Percentiles rank a stretch among this genome's conserved stretches.
Conservation (phyloP, 2,797 vertebrate genomes). For the Crax fasciolata region DNA sequence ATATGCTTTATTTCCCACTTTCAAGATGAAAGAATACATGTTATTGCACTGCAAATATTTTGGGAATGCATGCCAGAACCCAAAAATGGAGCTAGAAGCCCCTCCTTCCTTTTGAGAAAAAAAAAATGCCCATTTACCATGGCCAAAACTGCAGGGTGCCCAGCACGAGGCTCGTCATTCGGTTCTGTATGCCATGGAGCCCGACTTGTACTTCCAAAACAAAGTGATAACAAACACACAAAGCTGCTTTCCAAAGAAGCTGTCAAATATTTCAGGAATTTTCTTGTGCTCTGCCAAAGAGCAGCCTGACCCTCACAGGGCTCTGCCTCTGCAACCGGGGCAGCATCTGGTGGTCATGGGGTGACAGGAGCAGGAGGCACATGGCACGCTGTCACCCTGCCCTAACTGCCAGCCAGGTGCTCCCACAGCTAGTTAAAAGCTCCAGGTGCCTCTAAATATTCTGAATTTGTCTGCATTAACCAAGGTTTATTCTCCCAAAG, state of each 20-base stretch:
- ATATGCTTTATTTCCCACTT: constrained; percentile 24
- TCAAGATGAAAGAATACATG: constrained; percentile 1
- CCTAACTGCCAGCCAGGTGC: neutral
- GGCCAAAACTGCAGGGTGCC: neutral
- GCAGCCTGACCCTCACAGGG: neutral
- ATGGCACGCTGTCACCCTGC: neutral
- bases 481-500: constrained; percentile 27
- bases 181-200: neutral
- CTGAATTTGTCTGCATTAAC: neutral
- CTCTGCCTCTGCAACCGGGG: neutral
- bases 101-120: neutral
- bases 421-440: neutral
- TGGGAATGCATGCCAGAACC: neutral
- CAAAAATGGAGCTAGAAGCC: neutral
- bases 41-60: neutral
- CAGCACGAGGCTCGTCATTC: neutral
- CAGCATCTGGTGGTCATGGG: neutral
- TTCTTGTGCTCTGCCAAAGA: neutral
- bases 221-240: neutral
- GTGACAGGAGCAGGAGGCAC: neutral
- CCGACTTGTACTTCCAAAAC: neutral
- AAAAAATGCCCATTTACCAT: neutral
- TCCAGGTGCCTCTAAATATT: neutral
- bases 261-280: constrained; percentile 42
- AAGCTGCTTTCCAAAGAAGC: constrained; percentile 19